A percentile compares a stretch with the other conserved stretches of the same genome.
phyloP scores from a whole-genome alignment of 2,888 invertebrate genomes.

The Notocelia uddmanniana region DNA sequence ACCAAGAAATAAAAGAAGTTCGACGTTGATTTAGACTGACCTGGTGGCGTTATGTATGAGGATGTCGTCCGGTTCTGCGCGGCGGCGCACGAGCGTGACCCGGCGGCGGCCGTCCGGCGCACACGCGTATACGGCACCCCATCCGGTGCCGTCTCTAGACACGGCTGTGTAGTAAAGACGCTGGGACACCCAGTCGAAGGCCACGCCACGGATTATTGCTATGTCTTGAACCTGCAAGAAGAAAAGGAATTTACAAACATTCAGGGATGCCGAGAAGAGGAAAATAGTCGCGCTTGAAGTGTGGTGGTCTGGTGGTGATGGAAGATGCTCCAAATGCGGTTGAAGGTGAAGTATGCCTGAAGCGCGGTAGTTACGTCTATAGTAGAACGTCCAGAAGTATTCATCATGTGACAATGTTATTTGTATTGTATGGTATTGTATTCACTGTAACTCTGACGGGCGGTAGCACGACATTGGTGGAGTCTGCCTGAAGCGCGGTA shows the following conservation, averaged over 20 bases:
- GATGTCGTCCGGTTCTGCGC: conserved; percentile 89
- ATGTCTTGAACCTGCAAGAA: conserved; percentile 79
- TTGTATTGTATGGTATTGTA: neutral
- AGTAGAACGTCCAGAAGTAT: neutral
- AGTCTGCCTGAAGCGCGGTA: neutral
- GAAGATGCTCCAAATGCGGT: too few species aligned
- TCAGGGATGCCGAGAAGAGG: too few species aligned
- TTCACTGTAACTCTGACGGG: conserved; percentile 18
- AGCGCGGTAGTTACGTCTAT: neutral
- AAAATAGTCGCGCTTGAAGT: too few species aligned
- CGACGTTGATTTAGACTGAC: too few species aligned
- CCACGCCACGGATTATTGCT: conserved; percentile 90
- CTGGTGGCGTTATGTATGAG: conserved; percentile 88
- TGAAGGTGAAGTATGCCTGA: neutral
- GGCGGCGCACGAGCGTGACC: conserved; percentile 80
- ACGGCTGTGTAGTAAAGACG: conserved; percentile 90
- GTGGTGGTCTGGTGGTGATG: too few species aligned
- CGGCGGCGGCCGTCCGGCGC: conserved; percentile 85
- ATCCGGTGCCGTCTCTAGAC: conserved; percentile 51
- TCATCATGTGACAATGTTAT: too few species aligned
- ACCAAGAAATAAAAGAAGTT: too few species aligned
- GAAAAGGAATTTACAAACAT: neutral
- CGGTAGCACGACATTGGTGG: conserved; percentile 33
- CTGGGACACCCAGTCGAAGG: conserved; percentile 89
- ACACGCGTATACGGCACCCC: conserved; percentile 68